Percentiles rank a stretch among this genome's conserved stretches.
These are phyloP conservation scores for Sigmodon hispidus DNA, from an alignment of 2,113 vertebrate species.

Conservation along the genomic window DNA sequence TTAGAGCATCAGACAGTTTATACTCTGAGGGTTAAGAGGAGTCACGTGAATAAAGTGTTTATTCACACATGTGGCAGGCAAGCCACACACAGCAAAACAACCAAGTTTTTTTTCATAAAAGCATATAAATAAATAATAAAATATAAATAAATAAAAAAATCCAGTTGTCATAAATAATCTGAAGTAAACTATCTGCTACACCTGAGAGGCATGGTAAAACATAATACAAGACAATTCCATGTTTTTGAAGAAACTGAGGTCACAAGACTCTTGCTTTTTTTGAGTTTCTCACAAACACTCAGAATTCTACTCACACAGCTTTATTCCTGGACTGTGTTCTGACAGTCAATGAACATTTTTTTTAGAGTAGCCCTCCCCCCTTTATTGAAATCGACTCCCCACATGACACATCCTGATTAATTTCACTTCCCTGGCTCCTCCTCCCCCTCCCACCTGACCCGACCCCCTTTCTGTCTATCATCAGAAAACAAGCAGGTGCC, in stretches of 20 bases:
- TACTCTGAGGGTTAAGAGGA: background rate
- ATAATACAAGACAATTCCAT: background rate
- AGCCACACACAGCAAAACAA: background rate
- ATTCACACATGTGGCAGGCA: background rate
- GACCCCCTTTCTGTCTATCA: background rate
- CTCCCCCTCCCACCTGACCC: background rate
- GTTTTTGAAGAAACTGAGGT: background rate
- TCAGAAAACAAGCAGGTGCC: background rate
- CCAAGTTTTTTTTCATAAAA: background rate
- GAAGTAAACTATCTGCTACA: background rate
- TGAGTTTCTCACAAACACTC: background rate
- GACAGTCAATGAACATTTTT: background rate
- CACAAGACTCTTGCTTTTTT: background rate
- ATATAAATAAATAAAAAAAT: background rate
- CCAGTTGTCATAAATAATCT: background rate
- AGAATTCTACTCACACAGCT: no score
- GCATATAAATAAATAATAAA: background rate
- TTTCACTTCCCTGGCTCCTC: background rate
- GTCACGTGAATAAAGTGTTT: background rate
- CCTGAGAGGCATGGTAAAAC: no score
- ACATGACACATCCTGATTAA: background rate
- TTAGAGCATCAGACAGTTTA: background rate
- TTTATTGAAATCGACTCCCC: background rate
- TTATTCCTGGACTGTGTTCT: background rate
- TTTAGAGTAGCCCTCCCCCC: no score